Evolutionary conservation across 2,888 invertebrate genomes (phyloP).

Genomic region (Ellobium chinense): DNA sequence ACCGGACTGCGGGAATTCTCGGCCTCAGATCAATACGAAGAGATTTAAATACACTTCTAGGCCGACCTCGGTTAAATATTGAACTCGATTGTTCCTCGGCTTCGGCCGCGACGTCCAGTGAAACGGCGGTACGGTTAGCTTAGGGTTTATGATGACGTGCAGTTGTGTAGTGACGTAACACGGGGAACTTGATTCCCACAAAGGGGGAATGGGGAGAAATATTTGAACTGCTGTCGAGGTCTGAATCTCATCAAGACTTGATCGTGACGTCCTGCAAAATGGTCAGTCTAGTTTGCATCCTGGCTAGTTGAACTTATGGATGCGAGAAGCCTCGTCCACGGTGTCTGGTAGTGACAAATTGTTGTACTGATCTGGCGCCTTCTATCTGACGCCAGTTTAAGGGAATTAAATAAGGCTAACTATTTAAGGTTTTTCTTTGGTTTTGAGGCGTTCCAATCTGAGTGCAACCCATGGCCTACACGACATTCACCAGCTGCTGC

Average conservation of each 20-base stretch:
- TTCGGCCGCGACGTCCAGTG: neutral
- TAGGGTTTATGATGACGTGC: neutral
- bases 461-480: too few relatives aligned
- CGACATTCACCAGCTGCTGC: too few relatives aligned
- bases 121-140: neutral
- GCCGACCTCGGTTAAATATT: neutral
- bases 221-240: neutral
- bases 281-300: too few relatives aligned
- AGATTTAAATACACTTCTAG: neutral
- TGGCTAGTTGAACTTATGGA: too few relatives aligned
- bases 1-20: neutral
- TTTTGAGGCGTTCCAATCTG: too few relatives aligned
- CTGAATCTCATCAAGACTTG: neutral
- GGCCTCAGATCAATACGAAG: slow-evolving; percentile 1
- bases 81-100: neutral
- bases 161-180: neutral
- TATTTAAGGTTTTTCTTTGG: too few relatives aligned
- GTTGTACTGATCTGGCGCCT: too few relatives aligned
- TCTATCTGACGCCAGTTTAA: too few relatives aligned
- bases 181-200: neutral
- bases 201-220: neutral
- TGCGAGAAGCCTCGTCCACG: neutral
- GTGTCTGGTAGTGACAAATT: too few relatives aligned
- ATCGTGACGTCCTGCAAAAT: neutral
- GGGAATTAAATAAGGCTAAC: too few relatives aligned